phyloP scores from a whole-genome alignment of 2,888 invertebrate genomes.

The Drosophila phalerata region DNA sequence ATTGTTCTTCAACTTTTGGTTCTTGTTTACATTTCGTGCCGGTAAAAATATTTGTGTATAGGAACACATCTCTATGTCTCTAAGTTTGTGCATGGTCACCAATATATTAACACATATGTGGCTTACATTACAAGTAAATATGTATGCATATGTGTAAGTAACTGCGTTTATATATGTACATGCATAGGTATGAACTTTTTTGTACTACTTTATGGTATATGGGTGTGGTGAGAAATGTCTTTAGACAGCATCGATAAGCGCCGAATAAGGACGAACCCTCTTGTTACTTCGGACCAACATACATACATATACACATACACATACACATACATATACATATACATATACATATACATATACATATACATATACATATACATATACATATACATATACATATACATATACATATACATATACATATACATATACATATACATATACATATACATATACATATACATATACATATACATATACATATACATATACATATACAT shows the following conservation, averaged over 20 bases:
- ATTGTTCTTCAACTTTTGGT: constrained; percentile 3
- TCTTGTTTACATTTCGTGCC: constrained; percentile 53
- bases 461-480: no score
- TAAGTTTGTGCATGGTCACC: constrained; percentile 2
- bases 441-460: no score
- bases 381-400: no score
- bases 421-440: no score
- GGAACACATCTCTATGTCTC: background rate
- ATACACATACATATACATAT: background rate
- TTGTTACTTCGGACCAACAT: constrained; percentile 37
- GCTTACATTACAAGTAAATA: background rate
- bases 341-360: no score
- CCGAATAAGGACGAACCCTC: constrained; percentile 42
- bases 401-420: no score
- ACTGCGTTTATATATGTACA: background rate
- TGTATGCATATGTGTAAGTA: background rate
- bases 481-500: no score
- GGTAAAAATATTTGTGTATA: constrained; percentile 22
- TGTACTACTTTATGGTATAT: constrained; percentile 16
- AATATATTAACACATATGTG: constrained; percentile 1
- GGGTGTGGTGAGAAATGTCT: constrained; percentile 52
- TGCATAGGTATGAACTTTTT: constrained; percentile 5
- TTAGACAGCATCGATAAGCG: constrained; percentile 34
- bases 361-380: no score
- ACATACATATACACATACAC: background rate